Evolutionary conservation across 92 coral and sea anemone species (phyloP).

Genomic region (Phenganax subtilis): DNA sequence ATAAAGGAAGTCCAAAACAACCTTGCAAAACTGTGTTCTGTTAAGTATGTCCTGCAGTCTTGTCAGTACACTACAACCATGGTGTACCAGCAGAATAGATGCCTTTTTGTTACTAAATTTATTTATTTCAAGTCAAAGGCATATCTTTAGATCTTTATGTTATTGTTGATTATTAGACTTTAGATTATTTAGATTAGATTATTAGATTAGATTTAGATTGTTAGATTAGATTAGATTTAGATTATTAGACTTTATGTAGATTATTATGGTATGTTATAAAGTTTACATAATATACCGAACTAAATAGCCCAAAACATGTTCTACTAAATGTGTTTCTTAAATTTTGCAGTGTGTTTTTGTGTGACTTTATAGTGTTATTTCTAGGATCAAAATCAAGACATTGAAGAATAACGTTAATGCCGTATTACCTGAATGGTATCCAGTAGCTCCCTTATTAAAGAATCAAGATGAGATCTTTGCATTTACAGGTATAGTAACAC

Average conservation of each 20-base stretch:
- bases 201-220: no score
- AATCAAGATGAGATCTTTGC: conserved; percentile 34
- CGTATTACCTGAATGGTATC: conserved; percentile 29
- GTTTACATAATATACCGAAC: not conserved
- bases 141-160: not conserved
- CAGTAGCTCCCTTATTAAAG: conserved; percentile 20
- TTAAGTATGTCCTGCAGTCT: not conserved
- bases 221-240: not conserved
- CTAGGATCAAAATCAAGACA: conserved; percentile 25
- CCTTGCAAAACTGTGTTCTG: conserved; percentile 12
- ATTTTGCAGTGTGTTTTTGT: no score
- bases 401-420: conserved; percentile 38
- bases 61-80: no score
- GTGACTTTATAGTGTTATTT: no score
- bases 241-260: not conserved
- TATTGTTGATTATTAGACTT: not conserved
- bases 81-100: no score
- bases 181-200: no score
- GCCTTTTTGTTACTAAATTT: no score
- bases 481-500: conserved; percentile 6
- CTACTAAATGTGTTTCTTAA: not conserved
- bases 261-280: no score
- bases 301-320: not conserved
- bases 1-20: conserved; percentile 28
- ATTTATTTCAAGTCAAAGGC: no score